Evolutionary conservation across 2,797 vertebrate species (phyloP), one percentile per base, ranked within the genome.

Genomic region (Rhyacichthys aspro): DNA sequence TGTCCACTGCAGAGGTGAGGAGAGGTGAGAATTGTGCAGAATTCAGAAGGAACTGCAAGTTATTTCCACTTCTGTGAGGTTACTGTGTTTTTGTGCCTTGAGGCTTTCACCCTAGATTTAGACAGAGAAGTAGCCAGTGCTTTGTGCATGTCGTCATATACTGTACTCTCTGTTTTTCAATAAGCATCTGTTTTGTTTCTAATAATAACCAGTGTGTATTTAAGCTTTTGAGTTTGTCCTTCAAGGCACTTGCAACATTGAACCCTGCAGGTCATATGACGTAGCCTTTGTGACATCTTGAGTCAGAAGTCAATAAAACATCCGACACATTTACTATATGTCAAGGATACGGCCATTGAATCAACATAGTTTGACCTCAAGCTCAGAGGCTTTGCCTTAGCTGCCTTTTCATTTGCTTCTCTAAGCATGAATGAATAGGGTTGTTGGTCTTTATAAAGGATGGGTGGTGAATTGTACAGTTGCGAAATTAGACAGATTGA

Each of bases 291-390:
- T 67, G 69, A 63, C 76, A 38, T 65, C 56, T 69, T 53, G 55
- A 63, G 58, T 72, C 68, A 70, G 65, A 59, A 63, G 46, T 46
- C 55, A 56, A 52, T 69, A 45, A 66, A 69, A 67, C 50, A 43
- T 52, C 14, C 11, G 41, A 56, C 54, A 41, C 8, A 3, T 67
- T 66, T 50, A 44, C 49, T 58, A 4, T 33, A 15, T 58, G 59
- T 70, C 49, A 70, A 72, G 76, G 68, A 66, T 64, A 15, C 11
- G 1, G 12, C 18, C 11, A 19, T 14, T 49, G 42, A 54, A 49
- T n/a, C 43, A 5, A 8, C 52, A 14, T 6, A 33, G 34, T 32
- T 8, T 55, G 54, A 54, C 47, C 55, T 50, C 11, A 2, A 18
- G 62, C 66, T 55, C 57, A 14, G 45, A 0, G 11, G 8, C 55